Conservation (phyloP, 2,888 invertebrate genomes). For the Neuroscelio doddi region DNA sequence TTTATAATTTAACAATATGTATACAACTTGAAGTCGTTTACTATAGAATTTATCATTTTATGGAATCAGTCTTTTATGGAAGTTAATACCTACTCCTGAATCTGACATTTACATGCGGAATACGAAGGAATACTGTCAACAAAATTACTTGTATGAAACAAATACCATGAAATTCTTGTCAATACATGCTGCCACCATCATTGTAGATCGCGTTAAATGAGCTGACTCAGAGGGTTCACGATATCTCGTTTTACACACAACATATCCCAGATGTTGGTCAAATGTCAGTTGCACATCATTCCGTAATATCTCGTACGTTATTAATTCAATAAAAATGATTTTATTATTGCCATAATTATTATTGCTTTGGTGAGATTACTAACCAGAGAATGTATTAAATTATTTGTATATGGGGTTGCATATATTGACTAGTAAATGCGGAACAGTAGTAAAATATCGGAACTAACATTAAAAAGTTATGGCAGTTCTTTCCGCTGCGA, state of each 20-base stretch:
- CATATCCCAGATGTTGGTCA: constrained; percentile 30
- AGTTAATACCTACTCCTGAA: too few species aligned
- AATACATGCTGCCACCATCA: constrained; percentile 38
- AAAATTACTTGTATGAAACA: constrained; percentile 47
- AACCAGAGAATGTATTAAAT: too few species aligned
- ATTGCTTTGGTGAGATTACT: too few species aligned
- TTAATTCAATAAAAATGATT: constrained; percentile 39
- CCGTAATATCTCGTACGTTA: constrained; percentile 15
- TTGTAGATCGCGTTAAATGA: constrained; percentile 37
- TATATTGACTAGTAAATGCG: too few species aligned
- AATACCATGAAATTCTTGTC: constrained; percentile 43
- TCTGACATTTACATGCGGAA: constrained; percentile 46
- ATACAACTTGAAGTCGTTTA: too few species aligned
- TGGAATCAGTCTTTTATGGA: too few species aligned
- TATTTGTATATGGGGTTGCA: too few species aligned
- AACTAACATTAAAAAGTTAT: not conserved
- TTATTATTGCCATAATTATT: constrained; percentile 29
- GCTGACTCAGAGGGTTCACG: constrained; percentile 22
- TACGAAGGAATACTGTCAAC: constrained; percentile 43
- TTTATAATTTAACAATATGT: too few species aligned
- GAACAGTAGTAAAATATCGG: too few species aligned
- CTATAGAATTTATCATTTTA: too few species aligned
- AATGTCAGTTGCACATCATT: constrained; percentile 32
- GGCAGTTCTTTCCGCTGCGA: not conserved
- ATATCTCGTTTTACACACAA: constrained; percentile 33